phyloP scores from a whole-genome alignment of 1,140 invertebrate species.

The Magallana gigas region DNA sequence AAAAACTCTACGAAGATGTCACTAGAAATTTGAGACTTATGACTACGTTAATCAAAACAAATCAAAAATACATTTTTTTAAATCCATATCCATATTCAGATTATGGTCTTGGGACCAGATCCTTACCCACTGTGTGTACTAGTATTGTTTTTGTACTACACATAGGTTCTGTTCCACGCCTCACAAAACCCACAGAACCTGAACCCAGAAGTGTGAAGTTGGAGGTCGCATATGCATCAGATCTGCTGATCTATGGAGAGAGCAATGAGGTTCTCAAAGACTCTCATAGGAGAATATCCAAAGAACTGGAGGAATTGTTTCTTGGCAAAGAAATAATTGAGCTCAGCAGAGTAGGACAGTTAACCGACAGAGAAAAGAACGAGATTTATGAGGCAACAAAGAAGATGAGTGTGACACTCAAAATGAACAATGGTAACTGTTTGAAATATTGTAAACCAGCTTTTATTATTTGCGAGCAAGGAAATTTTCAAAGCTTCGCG shows the following conservation, averaged over 20 bases:
- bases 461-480: background rate
- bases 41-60: no score
- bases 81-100: no score
- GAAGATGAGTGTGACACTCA: background rate
- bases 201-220: background rate
- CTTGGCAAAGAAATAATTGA: conserved; percentile 2
- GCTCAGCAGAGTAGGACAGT: background rate
- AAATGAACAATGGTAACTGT: background rate
- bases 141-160: no score
- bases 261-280: background rate
- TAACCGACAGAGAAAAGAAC: background rate
- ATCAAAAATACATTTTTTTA: no score
- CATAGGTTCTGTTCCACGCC: background rate
- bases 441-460: background rate
- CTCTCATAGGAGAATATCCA: background rate
- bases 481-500: background rate
- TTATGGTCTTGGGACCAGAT: no score
- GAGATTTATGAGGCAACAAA: background rate
- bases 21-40: no score
- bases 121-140: no score
- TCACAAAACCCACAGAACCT: background rate
- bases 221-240: background rate
- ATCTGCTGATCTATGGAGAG: background rate
- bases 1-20: no score
- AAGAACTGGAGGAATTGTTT: background rate